phyloP scores from a whole-genome alignment of 2,113 vertebrate species.

The Lanius ludovicianus region DNA sequence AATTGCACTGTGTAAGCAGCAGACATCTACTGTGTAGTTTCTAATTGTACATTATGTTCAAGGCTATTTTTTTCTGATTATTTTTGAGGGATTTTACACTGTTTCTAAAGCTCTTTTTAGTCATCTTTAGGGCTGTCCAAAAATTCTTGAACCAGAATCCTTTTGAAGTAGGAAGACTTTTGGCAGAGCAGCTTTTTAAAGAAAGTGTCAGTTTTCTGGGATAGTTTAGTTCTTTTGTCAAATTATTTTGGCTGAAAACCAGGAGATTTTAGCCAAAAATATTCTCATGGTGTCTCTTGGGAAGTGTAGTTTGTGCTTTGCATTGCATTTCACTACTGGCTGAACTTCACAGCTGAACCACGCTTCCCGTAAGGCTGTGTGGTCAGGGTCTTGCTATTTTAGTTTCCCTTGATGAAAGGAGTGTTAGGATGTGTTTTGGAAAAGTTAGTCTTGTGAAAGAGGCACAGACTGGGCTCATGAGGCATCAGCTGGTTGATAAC shows the following conservation, averaged over 20 bases:
- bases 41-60: background rate
- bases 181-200: background rate
- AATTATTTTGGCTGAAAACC: slow-evolving; percentile 60
- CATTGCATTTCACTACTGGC: background rate
- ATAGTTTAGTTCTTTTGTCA: slow-evolving; percentile 22
- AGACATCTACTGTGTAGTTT: background rate
- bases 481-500: background rate
- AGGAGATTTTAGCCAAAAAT: slow-evolving; percentile 42
- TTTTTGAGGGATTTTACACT: background rate
- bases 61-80: background rate
- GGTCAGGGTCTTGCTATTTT: background rate
- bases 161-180: background rate
- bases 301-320: slow-evolving; percentile 43
- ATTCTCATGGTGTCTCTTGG: slow-evolving; percentile 46
- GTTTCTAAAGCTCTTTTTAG: background rate
- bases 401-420: background rate
- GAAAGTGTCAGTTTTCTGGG: background rate
- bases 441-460: background rate
- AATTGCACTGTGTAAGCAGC: background rate
- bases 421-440: background rate
- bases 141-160: background rate
- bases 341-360: background rate
- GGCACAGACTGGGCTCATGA: background rate
- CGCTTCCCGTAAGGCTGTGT: background rate
- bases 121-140: background rate